Base-by-base conservation (phyloP, 2,888 invertebrate species). In the Caenorhabditis imperialis region DNA sequence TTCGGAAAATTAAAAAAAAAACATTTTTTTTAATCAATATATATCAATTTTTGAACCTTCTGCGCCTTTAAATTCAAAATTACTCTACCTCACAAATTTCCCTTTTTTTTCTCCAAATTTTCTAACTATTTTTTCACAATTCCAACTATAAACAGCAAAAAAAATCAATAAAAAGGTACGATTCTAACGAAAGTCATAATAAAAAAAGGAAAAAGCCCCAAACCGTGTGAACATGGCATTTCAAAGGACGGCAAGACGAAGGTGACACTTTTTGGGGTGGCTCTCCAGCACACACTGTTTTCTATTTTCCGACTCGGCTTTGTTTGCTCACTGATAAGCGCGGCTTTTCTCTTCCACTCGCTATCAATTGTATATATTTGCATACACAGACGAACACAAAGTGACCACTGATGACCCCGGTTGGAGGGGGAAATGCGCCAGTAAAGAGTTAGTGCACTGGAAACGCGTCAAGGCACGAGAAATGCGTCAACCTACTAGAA, bases 271-370 rank as follows among this genome's bases (percentile, higher is more conserved):
- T 38, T 63, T 53, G 47, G 37, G 25, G 33, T 10, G 27, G 45
- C 30, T 16, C 16, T 30, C 27, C 30, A n/a, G 53, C n/a, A n/a
- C n/a, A n/a, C n/a, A 27, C 37, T 62, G 62, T 62, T 62, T 62
- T 53, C 23, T 51, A 18, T 37, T 51, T 10, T 38, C 40, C 42
- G 23, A 35, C 30, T 37, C 6, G 6, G 6, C 30, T 30, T 7
- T 65, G 44, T 65, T 65, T 65, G 42, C 42, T 18, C 35, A 65
- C 55, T 65, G 65, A 65, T 65, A 65, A 65, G 65, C 65, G 54
- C 55, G 65, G 65, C 65, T 65, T 65, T 65, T 65, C 65, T 30
- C 7, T 30, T 30, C 30, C 6, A 6, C 30, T 7, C 30, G 10
- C 30, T 30, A 30, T 30, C 30, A 30, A 30, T 7, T 30, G 30